phyloP scores from a whole-genome alignment of 2,797 vertebrate genomes.

The Perodicticus potto region DNA sequence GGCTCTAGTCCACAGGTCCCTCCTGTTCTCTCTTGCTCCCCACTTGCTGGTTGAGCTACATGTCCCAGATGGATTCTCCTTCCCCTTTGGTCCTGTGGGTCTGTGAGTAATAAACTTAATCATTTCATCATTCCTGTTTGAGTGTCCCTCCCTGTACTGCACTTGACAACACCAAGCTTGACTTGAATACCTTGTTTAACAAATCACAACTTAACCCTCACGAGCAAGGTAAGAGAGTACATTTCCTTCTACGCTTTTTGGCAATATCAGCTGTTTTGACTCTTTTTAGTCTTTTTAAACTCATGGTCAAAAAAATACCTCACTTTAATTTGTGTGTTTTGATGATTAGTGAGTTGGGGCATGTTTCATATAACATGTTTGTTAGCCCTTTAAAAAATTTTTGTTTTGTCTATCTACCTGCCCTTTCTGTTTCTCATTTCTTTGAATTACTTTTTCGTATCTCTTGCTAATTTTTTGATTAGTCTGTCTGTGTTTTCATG shows the following conservation, averaged over 20 bases:
- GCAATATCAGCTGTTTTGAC: neutral
- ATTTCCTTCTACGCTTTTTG: neutral
- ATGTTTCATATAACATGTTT: neutral
- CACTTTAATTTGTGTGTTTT: neutral
- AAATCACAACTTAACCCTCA: neutral
- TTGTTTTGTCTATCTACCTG: neutral
- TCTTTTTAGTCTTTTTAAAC: neutral
- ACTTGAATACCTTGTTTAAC: neutral
- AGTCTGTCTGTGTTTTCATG: conserved; percentile 21
- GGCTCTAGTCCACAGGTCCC: neutral
- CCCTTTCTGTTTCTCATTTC: neutral
- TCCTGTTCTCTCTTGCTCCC: neutral
- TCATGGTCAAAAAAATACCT: neutral
- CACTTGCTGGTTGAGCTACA: neutral
- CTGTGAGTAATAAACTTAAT: neutral
- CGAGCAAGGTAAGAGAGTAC: neutral
- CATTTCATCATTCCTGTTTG: neutral
- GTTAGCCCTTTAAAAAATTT: neutral
- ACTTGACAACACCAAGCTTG: too few relatives aligned
- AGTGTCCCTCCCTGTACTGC: too few relatives aligned
- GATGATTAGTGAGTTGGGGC: neutral
- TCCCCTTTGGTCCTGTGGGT: neutral
- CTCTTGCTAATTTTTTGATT: neutral
- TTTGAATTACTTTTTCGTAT: neutral
- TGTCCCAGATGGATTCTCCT: too few relatives aligned